Evolutionary conservation across 2,113 vertebrate genomes (phyloP), one percentile per base, ranked within the genome.

Genomic region (Tretioscincus oriximinensis): DNA sequence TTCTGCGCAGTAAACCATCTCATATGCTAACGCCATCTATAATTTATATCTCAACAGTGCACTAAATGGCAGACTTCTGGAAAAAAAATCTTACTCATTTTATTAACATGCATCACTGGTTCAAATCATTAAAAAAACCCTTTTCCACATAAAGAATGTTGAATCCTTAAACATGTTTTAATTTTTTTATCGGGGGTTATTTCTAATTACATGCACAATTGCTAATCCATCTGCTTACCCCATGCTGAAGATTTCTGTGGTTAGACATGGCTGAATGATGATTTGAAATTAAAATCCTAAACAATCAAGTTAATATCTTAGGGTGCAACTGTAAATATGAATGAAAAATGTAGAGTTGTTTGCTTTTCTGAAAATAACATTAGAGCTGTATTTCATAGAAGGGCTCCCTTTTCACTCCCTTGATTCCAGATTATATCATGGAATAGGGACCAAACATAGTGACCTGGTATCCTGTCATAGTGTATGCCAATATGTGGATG

Each of bases 191-290:
- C 88, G 90, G 87, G 84, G 77, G 89, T 90, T 93, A 93, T 88
- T 94, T 93, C 91, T 94, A 95, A 95, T 95, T 93, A 92, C 90
- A 95, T 93, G 93, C 92, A 93, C 93, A 95, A 95, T 95, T 94
- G 93, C 94, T 95, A 93, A 94, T 94, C 93, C 92, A 93, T 95
- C 93, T 95, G 93, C 92, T 90, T 95, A 92, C 88, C 90, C 88
- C 88, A 90, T 92, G 88, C 81, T 86, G 89, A 90, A 93, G 92
- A 94, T 91, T 87, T 91, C 88, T 94, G 86, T 88, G 82, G 26
- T 93, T 94, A 92, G 92, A 87, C 84, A 94, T 92, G 93, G 93
- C 92, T 94, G 92, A 94, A 92, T 93, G 95, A 95, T 92, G 93
- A 93, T 87, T 93, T 88, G 91, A 95, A 94, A 95, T 96, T 95